Evolutionary conservation across 2,797 vertebrate genomes (phyloP), one percentile per base, ranked within the genome.

Genomic region (Distichodus sexfasciatus): DNA sequence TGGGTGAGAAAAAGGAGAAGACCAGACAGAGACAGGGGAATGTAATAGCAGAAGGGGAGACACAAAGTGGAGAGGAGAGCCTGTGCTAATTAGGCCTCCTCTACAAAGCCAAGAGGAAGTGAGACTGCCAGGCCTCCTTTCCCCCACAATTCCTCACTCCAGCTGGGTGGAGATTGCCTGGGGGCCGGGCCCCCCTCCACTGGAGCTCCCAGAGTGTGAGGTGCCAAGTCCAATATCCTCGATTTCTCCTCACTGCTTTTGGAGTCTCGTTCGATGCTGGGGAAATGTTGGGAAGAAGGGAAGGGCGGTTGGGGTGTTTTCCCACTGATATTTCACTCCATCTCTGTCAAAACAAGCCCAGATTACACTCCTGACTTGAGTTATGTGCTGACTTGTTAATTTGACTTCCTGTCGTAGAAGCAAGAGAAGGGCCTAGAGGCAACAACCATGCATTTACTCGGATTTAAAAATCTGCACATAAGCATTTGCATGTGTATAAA

Each of bases 221-320:
- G 91, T 94, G 92, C 93, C 92, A 93, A 88, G 84, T 94, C 88
- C 91, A 96, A 94, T 95, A 79, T 92, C 89, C 86, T 83, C 83
- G 79, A 86, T 87, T 90, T 89, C 88, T 85, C 86, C 89, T 92
- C 89, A 87, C 82, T 80, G 87, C 89, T 90, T 90, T 88, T 85
- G 86, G 85, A 81, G 74, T 79, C 79, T 81, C 85, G 33, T 17
- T 10, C 11, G 47, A 59, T 57, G 9, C 35, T 71, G 73, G 53
- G 47, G 58, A 70, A 74, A 58, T 43, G 46, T 59, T 21, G 40
- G 61, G 40, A 15, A 57, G 47, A 31, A 24, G 19, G 35, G 19
- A 9, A 50, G 14, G 79, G 81, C 79, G 76, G 77, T n/a, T n/a
- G n/a, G n/a, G n/a, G n/a, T n/a, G 65, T 69, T 82, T 71, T 68